Evolutionary conservation across 1,140 invertebrate species (phyloP).

Genomic region (Eciton burchellii): DNA sequence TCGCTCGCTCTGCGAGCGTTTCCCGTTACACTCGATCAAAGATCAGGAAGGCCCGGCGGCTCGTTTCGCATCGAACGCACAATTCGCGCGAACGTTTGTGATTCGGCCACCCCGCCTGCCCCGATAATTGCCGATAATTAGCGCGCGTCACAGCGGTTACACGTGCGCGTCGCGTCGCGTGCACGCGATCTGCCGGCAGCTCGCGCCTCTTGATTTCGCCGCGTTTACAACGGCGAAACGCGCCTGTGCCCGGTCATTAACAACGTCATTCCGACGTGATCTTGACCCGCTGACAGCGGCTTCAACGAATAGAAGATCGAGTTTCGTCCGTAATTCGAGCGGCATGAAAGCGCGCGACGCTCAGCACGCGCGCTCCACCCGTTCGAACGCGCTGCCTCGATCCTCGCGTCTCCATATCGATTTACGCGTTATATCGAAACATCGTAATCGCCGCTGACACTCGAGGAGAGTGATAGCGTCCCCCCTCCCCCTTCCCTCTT

Average conservation of each 20-base stretch:
- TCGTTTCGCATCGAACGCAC: background rate
- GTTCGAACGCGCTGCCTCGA: background rate
- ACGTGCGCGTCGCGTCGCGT: slow-evolving; percentile 29
- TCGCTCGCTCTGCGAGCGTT: background rate
- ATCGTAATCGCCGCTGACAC: too few species aligned
- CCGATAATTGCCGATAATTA: background rate
- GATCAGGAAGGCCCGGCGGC: background rate
- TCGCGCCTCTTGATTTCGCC: slow-evolving; percentile 40
- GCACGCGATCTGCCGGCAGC: slow-evolving; percentile 14
- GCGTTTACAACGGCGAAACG: slow-evolving; percentile 16
- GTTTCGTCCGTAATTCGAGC: slow-evolving; percentile 50
- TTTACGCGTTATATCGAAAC: too few species aligned
- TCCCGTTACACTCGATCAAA: background rate
- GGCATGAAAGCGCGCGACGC: background rate
- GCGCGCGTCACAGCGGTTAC: background rate
- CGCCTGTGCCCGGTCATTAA: slow-evolving; percentile 13
- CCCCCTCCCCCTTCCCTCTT: too few species aligned
- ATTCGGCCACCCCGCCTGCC: background rate
- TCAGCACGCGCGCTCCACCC: background rate
- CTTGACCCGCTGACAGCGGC: slow-evolving; percentile 59
- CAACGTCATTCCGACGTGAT: slow-evolving; percentile 56
- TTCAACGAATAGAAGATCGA: slow-evolving; percentile 32
- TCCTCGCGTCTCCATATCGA: background rate
- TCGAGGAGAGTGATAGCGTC: too few species aligned
- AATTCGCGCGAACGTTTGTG: background rate